phyloP scores from a whole-genome alignment of 2,113 vertebrate genomes.

The Mionectes macconnelli region DNA sequence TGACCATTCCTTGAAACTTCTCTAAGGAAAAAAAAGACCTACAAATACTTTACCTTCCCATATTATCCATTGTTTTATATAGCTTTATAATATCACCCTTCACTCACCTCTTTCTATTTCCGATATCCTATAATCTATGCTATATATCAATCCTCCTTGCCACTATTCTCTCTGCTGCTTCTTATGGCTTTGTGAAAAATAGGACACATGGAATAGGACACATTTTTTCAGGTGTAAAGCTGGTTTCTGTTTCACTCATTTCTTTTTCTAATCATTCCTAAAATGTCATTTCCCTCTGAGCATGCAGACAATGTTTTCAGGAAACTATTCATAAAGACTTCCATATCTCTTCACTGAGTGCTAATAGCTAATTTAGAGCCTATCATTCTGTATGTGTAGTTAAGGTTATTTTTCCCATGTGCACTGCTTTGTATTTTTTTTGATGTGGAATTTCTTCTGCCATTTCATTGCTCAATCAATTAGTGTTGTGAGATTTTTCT shows the following conservation, averaged over 20 bases:
- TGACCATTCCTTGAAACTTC: background rate
- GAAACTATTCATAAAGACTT: background rate
- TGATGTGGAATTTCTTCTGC: background rate
- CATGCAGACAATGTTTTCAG: background rate
- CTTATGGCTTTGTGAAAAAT: background rate
- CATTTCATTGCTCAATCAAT: background rate
- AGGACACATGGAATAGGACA: background rate
- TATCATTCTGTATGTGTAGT: background rate
- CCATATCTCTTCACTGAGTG: background rate
- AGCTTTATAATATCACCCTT: background rate
- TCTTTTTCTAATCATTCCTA: background rate
- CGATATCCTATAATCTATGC: background rate
- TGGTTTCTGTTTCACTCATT: background rate
- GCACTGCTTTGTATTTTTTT: background rate
- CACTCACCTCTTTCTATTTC: background rate
- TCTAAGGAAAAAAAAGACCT: background rate
- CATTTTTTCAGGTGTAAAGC: background rate
- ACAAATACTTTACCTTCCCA: background rate
- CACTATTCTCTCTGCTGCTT: background rate
- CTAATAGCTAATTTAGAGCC: conserved; percentile 4
- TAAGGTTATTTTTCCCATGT: conserved; percentile 26
- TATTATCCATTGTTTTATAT: background rate
- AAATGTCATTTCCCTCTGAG: background rate
- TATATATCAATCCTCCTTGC: background rate
- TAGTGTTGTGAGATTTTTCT: background rate